Percentiles rank a stretch among this genome's conserved stretches.
Evolutionary conservation across 1,140 invertebrate genomes (phyloP).

Genomic region (Drosophila athabasca): DNA sequence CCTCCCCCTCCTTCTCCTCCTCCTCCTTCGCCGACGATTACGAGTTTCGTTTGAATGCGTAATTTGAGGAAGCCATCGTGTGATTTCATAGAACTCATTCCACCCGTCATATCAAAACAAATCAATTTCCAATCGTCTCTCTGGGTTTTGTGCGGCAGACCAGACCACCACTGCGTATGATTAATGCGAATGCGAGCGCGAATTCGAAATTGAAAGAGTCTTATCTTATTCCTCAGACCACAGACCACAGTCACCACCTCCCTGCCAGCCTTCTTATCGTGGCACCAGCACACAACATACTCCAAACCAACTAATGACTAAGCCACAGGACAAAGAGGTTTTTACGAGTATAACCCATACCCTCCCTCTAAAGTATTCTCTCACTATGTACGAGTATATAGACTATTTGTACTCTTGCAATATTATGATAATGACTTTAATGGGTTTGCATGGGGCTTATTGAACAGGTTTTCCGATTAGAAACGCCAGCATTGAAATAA

Average conservation of each 20-base stretch:
- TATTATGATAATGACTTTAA: slow-evolving; percentile 12
- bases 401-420: too few species aligned
- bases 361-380: too few species aligned
- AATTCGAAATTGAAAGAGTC: neutral
- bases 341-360: too few species aligned
- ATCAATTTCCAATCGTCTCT: slow-evolving; percentile 33
- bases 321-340: slow-evolving; percentile 23
- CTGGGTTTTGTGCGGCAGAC: neutral
- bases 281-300: neutral
- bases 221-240: slow-evolving; percentile 8
- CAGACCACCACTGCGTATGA: slow-evolving; percentile 31
- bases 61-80: slow-evolving; percentile 18
- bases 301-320: slow-evolving; percentile 29
- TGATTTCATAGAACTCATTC: neutral
- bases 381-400: too few species aligned
- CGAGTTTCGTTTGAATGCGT: slow-evolving; percentile 19
- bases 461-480: slow-evolving; percentile 18
- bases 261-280: slow-evolving; percentile 14
- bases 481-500: slow-evolving; percentile 29
- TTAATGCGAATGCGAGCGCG: slow-evolving; percentile 24
- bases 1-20: neutral
- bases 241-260: too few species aligned
- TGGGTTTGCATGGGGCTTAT: neutral
- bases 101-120: slow-evolving; percentile 30
- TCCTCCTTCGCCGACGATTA: too few species aligned